Evolutionary conservation across 2,113 vertebrate genomes (phyloP).

Genomic region (Ochotona curzoniae): DNA sequence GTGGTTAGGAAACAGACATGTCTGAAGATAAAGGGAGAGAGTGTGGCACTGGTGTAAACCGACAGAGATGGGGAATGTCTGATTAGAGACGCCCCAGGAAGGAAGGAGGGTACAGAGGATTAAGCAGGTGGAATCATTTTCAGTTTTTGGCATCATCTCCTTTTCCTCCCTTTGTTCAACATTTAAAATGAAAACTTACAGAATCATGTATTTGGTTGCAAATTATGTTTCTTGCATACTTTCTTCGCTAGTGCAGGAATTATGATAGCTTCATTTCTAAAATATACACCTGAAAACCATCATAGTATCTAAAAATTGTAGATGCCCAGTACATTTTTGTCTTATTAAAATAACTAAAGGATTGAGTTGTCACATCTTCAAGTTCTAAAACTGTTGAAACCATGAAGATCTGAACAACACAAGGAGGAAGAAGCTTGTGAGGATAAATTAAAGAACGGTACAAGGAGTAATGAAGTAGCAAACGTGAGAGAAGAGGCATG

Average conservation of each 20-base stretch:
- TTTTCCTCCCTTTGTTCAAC: neutral
- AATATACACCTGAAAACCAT: neutral
- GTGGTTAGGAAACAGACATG: neutral
- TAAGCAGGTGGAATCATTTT: neutral
- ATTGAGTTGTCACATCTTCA: neutral
- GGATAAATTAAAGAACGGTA: neutral
- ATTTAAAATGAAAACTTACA: neutral
- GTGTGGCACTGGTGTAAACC: neutral
- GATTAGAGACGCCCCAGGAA: neutral
- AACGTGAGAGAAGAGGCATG: neutral
- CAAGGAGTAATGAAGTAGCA: neutral
- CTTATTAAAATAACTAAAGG: conserved; percentile 15
- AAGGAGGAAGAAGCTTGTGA: neutral
- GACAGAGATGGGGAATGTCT: neutral
- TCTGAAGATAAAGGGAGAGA: neutral
- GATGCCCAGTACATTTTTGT: neutral
- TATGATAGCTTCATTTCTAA: conserved; percentile 10
- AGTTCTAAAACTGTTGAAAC: neutral
- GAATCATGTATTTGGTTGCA: neutral
- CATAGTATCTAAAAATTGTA: neutral
- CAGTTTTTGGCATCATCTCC: neutral
- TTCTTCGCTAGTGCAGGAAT: neutral
- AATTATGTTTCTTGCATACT: neutral
- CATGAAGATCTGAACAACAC: neutral
- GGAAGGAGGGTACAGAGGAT: neutral